Evolutionary conservation across 2,888 invertebrate genomes (phyloP).

Genomic region (Acleris laterana): DNA sequence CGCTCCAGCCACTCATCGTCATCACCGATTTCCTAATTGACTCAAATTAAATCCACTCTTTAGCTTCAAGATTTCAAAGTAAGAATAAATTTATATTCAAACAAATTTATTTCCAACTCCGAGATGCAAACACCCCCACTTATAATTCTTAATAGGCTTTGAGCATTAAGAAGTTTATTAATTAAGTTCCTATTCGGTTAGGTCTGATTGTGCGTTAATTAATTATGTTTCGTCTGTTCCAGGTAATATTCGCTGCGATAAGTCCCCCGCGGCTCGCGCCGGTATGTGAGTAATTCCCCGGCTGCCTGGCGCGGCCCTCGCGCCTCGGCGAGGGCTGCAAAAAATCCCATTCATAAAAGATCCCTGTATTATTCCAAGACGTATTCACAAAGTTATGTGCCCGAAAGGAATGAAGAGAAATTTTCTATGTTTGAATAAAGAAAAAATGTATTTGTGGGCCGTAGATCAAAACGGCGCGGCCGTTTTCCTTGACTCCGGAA

Average conservation of each 20-base stretch:
- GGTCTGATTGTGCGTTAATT: slow-evolving; percentile 35
- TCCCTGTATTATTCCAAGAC: slow-evolving; percentile 62
- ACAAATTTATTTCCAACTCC: slow-evolving; percentile 25
- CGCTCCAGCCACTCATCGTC: not conserved
- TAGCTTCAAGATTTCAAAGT: not conserved
- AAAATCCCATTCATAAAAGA: slow-evolving; percentile 66
- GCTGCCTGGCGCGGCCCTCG: slow-evolving; percentile 43
- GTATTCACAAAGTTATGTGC: slow-evolving; percentile 67
- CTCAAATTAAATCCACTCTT: slow-evolving; percentile 4
- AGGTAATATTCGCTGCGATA: slow-evolving; percentile 54
- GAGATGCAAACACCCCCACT: slow-evolving; percentile 24
- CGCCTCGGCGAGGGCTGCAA: slow-evolving; percentile 48
- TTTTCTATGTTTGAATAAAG: slow-evolving; percentile 59
- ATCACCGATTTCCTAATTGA: not conserved
- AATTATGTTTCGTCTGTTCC: slow-evolving; percentile 56
- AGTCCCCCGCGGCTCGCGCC: slow-evolving; percentile 3
- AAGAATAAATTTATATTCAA: slow-evolving; percentile 22
- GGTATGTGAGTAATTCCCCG: slow-evolving; percentile 36
- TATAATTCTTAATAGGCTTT: slow-evolving; percentile 31
- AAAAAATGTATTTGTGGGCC: slow-evolving; percentile 65
- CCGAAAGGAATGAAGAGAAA: slow-evolving; percentile 59
- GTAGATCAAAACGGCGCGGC: slow-evolving; percentile 74
- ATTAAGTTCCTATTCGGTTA: slow-evolving; percentile 29
- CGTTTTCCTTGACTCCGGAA: slow-evolving; percentile 58
- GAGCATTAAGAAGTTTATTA: slow-evolving; percentile 30